Evolutionary conservation across 2,797 vertebrate species (phyloP).

Genomic region (Acropternis orthonyx): DNA sequence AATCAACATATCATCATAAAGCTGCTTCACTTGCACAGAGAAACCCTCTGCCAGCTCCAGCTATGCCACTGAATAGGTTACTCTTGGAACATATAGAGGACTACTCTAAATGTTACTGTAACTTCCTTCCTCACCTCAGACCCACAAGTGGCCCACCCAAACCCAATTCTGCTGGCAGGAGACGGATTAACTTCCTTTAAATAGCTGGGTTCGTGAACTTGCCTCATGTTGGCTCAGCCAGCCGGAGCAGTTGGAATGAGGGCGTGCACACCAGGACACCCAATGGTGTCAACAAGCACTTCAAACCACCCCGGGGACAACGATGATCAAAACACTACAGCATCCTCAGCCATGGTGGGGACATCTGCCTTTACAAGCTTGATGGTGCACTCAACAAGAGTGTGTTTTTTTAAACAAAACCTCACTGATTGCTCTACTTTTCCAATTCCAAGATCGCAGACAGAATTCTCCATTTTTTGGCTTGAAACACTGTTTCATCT

Average conservation of each 20-base stretch:
- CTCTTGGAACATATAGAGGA: neutral
- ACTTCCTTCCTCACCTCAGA: slow-evolving; percentile 36
- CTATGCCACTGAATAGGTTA: neutral
- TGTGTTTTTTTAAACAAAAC: neutral
- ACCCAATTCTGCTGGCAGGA: neutral
- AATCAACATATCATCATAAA: slow-evolving; percentile 27
- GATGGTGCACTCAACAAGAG: neutral
- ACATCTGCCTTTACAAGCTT: neutral
- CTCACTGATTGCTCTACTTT: neutral
- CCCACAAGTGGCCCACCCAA: neutral
- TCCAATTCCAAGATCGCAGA: neutral
- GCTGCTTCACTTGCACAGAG: neutral
- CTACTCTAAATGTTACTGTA: neutral
- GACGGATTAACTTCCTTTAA: neutral
- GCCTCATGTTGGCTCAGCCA: neutral
- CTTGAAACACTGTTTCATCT: neutral
- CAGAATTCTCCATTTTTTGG: neutral
- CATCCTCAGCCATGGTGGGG: neutral
- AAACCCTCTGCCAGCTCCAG: slow-evolving; percentile 26
- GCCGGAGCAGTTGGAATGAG: neutral
- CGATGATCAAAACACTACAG: accelerated
- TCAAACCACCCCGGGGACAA: neutral
- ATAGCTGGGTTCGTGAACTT: neutral
- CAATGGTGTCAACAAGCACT: neutral
- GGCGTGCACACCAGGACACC: neutral